phyloP scores from a whole-genome alignment of 2,113 vertebrate species.

The Pyxicephalus adspersus region DNA sequence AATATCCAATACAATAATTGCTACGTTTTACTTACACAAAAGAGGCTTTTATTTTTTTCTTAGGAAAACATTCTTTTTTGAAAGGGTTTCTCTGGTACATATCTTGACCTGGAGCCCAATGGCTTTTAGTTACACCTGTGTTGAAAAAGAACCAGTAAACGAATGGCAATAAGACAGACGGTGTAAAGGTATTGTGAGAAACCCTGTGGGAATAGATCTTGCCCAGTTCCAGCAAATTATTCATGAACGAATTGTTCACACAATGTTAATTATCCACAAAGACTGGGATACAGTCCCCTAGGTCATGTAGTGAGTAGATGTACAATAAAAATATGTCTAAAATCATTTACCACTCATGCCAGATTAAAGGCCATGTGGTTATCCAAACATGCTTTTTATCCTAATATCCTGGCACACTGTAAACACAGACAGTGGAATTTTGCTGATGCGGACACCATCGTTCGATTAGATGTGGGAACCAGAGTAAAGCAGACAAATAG shows the following conservation, averaged over 20 bases:
- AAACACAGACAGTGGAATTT: slow-evolving; percentile 62
- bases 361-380: slow-evolving; percentile 42
- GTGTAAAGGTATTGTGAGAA: not conserved
- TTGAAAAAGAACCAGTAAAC: slow-evolving; percentile 19
- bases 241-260: slow-evolving; percentile 36
- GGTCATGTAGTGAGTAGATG: slow-evolving; percentile 7
- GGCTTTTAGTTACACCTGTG: slow-evolving; percentile 2
- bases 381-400: slow-evolving; percentile 51
- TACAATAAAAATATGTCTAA: slow-evolving; percentile 49
- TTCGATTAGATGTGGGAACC: slow-evolving; percentile 61
- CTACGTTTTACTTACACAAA: too few relatives aligned
- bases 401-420: slow-evolving; percentile 56
- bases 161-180: slow-evolving; percentile 44
- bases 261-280: slow-evolving; percentile 41
- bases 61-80: too few relatives aligned
- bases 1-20: too few relatives aligned
- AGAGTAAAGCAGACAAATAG: slow-evolving; percentile 59
- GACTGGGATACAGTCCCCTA: slow-evolving; percentile 24
- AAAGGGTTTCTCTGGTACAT: too few relatives aligned
- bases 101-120: too few relatives aligned
- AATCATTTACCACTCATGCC: slow-evolving; percentile 34
- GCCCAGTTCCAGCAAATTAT: slow-evolving; percentile 27
- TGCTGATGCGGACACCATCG: slow-evolving; percentile 62
- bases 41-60: too few relatives aligned
- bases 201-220: slow-evolving; percentile 21